Base-by-base conservation (phyloP, 2,888 invertebrate genomes). In the Lamellibrachia satsuma region DNA sequence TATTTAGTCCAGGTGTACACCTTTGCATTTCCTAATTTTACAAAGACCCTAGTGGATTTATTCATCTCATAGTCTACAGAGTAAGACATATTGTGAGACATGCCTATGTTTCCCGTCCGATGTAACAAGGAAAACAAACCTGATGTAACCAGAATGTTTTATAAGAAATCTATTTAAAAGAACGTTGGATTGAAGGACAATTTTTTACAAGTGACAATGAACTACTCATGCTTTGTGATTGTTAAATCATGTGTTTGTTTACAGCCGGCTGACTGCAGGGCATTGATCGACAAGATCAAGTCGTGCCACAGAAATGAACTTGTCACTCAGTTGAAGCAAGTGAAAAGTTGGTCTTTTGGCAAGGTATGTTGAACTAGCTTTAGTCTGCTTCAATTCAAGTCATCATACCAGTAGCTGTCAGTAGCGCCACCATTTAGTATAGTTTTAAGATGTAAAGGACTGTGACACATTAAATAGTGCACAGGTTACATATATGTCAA, bases 331-430 rank as follows among this genome's bases (percentile, higher is more conserved):
- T 96, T 98, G 93, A 97, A 97, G 93, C 97, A 97, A 94, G 97
- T 98, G 94, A 98, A 98, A 95, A 97, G 98, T 90, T 98, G 98
- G 98, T 98, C 98, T 55, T 98, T 98, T 96, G 98, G 98, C 92
- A 98, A 98, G 96, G 97, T 97, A 94, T 93, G 93, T 92, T 90
- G 22, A 90, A 52, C 7, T 57, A n/a, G 52, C n/a, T 90, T 90
- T n/a, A 27, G 27, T 52, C 39, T n/a, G 9, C 7, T 90, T 27
- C 60, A 75, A 75, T 75, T 22, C 22, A 55, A 55, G 55, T 55
- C 55, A 55, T 55, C 55, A 55, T 39, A 75, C 11, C 22, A 75
- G 22, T 75, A 22, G 15, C n/a, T 75, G n/a, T n/a, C 6, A n/a
- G 11, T 22, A 75, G 22, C n/a, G 75, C 75, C 4, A 22, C 6